A percentile compares a stretch with the other conserved stretches of the same genome.
These are phyloP conservation scores for Erythrolamprus reginae DNA, from an alignment of 2,113 vertebrate species.

Conservation along the genomic window DNA sequence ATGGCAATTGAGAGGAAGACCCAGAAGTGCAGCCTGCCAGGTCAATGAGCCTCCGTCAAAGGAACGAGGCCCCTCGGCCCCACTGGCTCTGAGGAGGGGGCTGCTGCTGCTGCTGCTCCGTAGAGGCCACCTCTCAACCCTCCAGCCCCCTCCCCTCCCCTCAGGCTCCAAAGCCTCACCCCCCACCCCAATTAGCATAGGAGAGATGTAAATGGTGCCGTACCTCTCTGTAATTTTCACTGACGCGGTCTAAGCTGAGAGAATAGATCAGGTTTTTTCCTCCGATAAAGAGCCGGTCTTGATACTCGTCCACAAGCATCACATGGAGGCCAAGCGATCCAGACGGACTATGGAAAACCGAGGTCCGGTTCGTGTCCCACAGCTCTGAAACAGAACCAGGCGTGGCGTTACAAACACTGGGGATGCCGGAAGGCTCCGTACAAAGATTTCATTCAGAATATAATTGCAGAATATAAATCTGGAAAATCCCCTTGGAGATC, in stretches of 20 bases:
- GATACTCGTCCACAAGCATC: constrained; percentile 91
- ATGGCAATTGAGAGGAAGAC: background rate
- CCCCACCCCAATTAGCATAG: background rate
- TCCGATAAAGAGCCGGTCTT: constrained; percentile 89
- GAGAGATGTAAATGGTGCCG: constrained; percentile 25
- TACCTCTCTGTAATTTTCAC: constrained; percentile 83
- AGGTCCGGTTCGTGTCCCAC: constrained; percentile 90
- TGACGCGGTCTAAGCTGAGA: constrained; percentile 86
- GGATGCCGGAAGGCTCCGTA: constrained; percentile 5
- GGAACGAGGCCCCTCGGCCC: too few species aligned
- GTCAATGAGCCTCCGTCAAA: background rate
- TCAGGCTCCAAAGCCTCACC: background rate
- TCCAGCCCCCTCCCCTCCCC: background rate
- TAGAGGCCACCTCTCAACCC: background rate
- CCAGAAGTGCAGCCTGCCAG: background rate
- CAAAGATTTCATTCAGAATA: background rate
- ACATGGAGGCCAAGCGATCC: constrained; percentile 79
- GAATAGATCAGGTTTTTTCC: constrained; percentile 89
- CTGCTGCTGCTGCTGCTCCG: too few species aligned
- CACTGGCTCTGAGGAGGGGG: too few species aligned
- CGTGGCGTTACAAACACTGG: constrained; percentile 30
- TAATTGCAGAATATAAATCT: background rate
- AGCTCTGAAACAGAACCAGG: constrained; percentile 80
- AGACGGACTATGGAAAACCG: constrained; percentile 81
- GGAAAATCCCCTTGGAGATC: background rate